Evolutionary conservation across 2,888 invertebrate genomes (phyloP).

Genomic region (Epinotia nisella): DNA sequence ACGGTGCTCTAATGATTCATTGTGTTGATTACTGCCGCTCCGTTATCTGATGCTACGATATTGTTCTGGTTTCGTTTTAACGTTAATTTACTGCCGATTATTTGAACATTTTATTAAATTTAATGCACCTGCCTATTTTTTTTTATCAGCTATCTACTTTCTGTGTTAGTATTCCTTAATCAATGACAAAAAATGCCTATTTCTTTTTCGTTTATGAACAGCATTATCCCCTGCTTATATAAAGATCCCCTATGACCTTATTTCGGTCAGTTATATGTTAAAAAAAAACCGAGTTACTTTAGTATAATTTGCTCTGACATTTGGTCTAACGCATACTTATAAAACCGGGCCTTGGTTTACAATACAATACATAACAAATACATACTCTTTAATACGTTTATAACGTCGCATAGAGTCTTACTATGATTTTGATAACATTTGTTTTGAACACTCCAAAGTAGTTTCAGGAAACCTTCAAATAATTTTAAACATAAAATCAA

Average conservation of each 20-base stretch:
- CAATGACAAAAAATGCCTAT: not conserved
- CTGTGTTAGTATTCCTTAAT: not conserved
- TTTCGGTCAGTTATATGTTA: no score
- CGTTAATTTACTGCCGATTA: not conserved
- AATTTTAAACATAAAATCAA: not conserved
- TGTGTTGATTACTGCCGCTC: constrained; percentile 34
- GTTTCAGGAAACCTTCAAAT: not conserved
- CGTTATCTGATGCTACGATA: constrained; percentile 43
- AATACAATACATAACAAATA: no score
- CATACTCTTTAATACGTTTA: no score
- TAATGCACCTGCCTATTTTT: not conserved
- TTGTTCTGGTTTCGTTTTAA: constrained; percentile 30
- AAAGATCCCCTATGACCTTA: no score
- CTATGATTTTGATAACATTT: not conserved
- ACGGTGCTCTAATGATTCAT: constrained; percentile 43
- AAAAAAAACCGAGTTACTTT: no score
- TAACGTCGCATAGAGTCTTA: no score
- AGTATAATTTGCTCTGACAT: no score
- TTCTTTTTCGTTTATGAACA: not conserved
- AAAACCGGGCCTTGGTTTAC: no score
- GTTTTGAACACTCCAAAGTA: not conserved
- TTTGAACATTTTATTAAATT: not conserved
- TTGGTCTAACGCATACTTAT: no score
- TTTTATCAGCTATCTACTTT: not conserved
- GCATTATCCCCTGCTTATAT: not conserved